These are phyloP conservation scores for Gibbula magus DNA, from an alignment of 2,888 invertebrate genomes.

Conservation along the genomic window DNA sequence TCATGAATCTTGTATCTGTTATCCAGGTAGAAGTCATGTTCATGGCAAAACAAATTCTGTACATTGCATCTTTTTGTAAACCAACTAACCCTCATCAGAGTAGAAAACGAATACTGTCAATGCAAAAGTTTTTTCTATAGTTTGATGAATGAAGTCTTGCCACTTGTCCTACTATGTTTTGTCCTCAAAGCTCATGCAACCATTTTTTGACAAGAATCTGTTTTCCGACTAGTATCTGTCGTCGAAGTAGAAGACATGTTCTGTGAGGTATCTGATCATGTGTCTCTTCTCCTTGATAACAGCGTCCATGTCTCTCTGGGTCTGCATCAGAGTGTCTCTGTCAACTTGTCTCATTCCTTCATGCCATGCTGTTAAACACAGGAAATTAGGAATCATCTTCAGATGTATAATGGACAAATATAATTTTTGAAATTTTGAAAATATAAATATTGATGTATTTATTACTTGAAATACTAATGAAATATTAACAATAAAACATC, in stretches of 20 bases:
- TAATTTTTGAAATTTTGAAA: too few species aligned
- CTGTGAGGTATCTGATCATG: conserved; percentile 58
- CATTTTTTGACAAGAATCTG: not conserved
- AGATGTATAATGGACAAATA: too few species aligned
- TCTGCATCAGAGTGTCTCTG: conserved; percentile 39
- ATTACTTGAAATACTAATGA: too few species aligned
- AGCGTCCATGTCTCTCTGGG: conserved; percentile 53
- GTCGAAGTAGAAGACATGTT: conserved; percentile 58
- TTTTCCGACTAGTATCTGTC: conserved; percentile 37
- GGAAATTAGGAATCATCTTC: not conserved
- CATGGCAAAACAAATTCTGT: too few species aligned
- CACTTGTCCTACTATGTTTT: not conserved
- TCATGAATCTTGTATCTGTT: too few species aligned
- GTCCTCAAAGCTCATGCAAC: not conserved
- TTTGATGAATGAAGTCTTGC: not conserved
- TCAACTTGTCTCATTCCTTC: conserved; percentile 45
- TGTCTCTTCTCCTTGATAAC: conserved; percentile 62
- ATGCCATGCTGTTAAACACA: conserved; percentile 45
- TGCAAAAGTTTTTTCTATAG: too few species aligned
- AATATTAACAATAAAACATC: too few species aligned
- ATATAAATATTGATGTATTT: too few species aligned
- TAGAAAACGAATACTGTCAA: too few species aligned
- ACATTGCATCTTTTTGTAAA: too few species aligned
- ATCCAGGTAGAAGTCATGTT: too few species aligned
- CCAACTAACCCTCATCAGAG: too few species aligned